phyloP scores from a whole-genome alignment of 2,797 vertebrate genomes.

The Microcaecilia unicolor region DNA sequence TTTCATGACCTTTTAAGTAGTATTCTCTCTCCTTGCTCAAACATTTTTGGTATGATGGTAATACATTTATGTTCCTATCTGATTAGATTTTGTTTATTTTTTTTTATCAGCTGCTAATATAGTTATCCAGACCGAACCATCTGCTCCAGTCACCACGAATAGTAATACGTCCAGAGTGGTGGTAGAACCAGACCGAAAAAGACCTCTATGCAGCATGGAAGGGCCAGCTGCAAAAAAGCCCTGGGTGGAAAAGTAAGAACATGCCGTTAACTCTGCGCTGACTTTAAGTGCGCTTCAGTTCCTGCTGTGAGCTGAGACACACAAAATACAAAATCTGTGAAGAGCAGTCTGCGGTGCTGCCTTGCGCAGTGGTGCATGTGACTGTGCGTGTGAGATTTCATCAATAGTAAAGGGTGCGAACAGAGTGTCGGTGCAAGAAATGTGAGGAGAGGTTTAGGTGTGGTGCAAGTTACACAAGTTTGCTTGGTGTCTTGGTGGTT shows the following conservation, averaged over 20 bases:
- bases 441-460: too few species aligned
- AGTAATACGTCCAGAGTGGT: constrained; percentile 67
- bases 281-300: fast-evolving
- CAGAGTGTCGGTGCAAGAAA: too few species aligned
- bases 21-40: too few species aligned
- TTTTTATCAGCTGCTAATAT: constrained; percentile 81
- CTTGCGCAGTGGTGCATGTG: too few species aligned
- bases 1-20: too few species aligned
- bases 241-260: constrained; percentile 86
- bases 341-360: too few species aligned
- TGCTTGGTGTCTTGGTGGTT: too few species aligned
- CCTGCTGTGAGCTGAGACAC: neutral
- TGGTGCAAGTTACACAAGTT: too few species aligned
- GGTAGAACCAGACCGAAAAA: constrained; percentile 83
- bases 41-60: too few species aligned
- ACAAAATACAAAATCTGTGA: too few species aligned
- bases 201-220: constrained; percentile 61
- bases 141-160: constrained; percentile 56
- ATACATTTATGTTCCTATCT: neutral
- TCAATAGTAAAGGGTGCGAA: too few species aligned
- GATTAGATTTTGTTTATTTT: neutral
- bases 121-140: constrained; percentile 86
- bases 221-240: constrained; percentile 77
- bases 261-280: neutral
- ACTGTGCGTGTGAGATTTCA: too few species aligned